These are phyloP conservation scores for Branchipolynoe longqiensis DNA, from an alignment of 2,888 invertebrate species.

Conservation along the genomic window DNA sequence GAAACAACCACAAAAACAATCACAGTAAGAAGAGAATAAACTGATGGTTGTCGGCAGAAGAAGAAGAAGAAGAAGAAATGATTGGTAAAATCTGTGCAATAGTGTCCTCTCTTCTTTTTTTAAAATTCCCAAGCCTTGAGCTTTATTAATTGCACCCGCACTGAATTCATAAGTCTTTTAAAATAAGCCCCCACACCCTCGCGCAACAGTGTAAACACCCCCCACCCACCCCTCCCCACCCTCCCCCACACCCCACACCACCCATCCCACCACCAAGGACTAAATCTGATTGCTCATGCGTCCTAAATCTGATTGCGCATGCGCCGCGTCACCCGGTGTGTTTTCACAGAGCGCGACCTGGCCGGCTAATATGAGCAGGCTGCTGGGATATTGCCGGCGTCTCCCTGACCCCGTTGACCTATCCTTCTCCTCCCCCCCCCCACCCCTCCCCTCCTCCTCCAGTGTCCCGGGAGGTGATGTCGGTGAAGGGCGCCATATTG, in stretches of 20 bases:
- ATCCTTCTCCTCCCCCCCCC: background rate
- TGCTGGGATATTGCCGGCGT: conserved; percentile 24
- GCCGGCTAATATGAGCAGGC: conserved; percentile 25
- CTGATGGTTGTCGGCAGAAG: background rate
- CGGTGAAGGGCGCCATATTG: conserved; percentile 22
- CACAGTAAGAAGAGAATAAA: background rate
- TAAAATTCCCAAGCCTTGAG: background rate
- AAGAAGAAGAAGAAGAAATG: background rate
- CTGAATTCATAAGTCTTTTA: conserved; percentile 22
- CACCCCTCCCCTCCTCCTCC: background rate
- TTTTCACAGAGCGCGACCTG: conserved; percentile 8
- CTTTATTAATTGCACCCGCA: conserved; percentile 13
- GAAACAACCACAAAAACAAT: background rate
- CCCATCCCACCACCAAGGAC: too few relatives aligned
- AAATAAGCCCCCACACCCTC: background rate
- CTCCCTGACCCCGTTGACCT: conserved; percentile 4
- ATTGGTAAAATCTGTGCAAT: background rate
- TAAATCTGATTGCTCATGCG: too few relatives aligned
- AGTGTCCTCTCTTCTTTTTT: background rate
- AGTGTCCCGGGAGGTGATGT: too few relatives aligned
- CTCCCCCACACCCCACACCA: too few relatives aligned
- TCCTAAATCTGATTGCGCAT: conserved; percentile 51
- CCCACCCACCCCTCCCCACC: too few relatives aligned
- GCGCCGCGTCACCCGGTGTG: background rate
- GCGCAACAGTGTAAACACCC: conserved; percentile 24